Evolutionary conservation across 2,797 vertebrate species (phyloP).

Genomic region (Manis javanica): DNA sequence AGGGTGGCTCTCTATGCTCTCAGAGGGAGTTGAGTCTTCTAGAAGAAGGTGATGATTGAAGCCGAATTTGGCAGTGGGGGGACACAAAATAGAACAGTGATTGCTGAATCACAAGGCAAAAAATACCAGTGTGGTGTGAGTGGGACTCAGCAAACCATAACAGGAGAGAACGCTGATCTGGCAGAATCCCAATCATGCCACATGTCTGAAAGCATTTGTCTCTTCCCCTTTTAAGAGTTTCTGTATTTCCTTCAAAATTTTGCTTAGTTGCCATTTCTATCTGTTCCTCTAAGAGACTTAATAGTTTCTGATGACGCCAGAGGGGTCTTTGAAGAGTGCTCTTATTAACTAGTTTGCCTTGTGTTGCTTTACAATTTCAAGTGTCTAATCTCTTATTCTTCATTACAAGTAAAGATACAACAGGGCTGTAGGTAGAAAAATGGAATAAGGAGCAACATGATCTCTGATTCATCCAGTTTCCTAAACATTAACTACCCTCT

Average conservation of each 20-base stretch:
- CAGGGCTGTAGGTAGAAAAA: not conserved
- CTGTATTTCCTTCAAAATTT: not conserved
- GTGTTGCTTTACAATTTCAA: not conserved
- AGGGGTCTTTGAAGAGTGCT: not conserved
- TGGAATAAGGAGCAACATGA: not conserved
- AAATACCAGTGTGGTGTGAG: not conserved
- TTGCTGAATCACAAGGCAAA: not conserved
- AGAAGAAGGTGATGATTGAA: not conserved
- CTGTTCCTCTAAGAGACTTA: not conserved
- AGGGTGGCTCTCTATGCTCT: not conserved
- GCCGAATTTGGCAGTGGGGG: fast-evolving
- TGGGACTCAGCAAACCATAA: not conserved
- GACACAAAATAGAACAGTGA: not conserved
- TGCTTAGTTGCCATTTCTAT: not conserved
- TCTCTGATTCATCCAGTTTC: not conserved
- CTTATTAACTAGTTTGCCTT: not conserved
- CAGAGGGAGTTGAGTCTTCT: not conserved
- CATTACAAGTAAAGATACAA: not conserved
- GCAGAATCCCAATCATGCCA: not conserved
- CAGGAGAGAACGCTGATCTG: not conserved
- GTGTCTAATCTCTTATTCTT: not conserved
- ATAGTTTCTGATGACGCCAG: not conserved
- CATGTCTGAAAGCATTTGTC: not conserved
- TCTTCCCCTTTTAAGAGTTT: not conserved
- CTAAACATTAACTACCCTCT: not conserved